Evolutionary conservation across 2,888 invertebrate genomes (phyloP), one percentile per base, ranked within the genome.

Genomic region (Nomada hirtipes): DNA sequence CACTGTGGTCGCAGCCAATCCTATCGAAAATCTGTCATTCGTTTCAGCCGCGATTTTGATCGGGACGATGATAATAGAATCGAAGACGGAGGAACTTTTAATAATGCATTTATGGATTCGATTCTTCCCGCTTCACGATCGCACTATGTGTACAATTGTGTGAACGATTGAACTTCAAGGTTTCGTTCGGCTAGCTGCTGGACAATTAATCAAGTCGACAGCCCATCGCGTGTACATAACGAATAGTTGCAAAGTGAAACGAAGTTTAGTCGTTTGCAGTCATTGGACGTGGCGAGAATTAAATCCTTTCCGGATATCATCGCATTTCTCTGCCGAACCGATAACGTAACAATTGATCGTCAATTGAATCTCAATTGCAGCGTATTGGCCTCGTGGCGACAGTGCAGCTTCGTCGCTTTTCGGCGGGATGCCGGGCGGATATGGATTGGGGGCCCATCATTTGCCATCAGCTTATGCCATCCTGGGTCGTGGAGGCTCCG

Each of bases 301-400:
- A 59, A n/a, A 29, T 47, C 47, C 59, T 9, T 26, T 10, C 2
- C 1, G 15, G 26, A 2, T n/a, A n/a, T 2, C 47, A 3, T 50
- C 50, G 18, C 26, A 26, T 26, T 47, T 29, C 15, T 3, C 11
- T 29, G 20, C 26, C 7, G 4, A 0, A 4, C 0, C 11, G 11
- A 36, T 23, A 29, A 11, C 18, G 26, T 70, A 79, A 71, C 71
- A 61, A 60, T 42, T 75, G 15, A 15, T 18, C 50, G 26, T 13
- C 47, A 36, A 68, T 76, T 68, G 50, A 60, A 52, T 80, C 88
- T 72, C 89, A 79, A 88, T 94, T 95, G 42, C 95, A 97, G 97
- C 97, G 81, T 97, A 97, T 94, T 97, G 97, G 97, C 97, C 97
- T 44, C 95, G 97, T 90, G 96, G 96, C 94, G 94, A 93, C 87